Conservation (phyloP, 2,797 vertebrate species). For the Nasua narica region DNA sequence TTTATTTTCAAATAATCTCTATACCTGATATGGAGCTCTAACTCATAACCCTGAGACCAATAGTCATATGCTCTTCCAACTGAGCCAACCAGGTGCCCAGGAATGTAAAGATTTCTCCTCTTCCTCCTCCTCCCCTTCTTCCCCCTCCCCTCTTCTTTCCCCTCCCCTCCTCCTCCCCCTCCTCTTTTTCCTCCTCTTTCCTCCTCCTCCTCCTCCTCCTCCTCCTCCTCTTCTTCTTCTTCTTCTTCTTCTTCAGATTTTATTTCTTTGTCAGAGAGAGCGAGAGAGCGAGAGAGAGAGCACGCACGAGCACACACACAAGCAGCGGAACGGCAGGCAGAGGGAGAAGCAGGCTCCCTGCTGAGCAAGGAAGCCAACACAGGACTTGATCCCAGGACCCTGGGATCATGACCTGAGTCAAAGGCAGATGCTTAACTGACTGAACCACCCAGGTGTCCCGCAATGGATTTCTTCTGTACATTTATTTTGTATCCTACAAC, state of each 20-base stretch:
- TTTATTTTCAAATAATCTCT: not conserved
- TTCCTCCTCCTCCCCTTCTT: not conserved
- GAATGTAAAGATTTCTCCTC: not conserved
- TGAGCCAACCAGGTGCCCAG: not conserved
- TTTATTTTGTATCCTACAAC: not conserved
- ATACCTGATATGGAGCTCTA: not conserved
- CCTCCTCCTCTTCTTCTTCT: too few relatives aligned
- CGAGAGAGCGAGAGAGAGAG: too few relatives aligned
- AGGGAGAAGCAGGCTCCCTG: too few relatives aligned
- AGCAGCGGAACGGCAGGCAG: too few relatives aligned
- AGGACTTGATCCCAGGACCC: too few relatives aligned
- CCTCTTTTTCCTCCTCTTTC: rapidly evolving
- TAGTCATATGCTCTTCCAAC: not conserved
- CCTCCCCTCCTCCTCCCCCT: not conserved
- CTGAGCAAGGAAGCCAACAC: too few relatives aligned
- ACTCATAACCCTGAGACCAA: not conserved
- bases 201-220: not conserved
- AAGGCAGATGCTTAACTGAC: not conserved
- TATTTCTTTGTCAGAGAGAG: too few relatives aligned
- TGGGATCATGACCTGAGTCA: too few relatives aligned
- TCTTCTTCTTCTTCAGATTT: too few relatives aligned
- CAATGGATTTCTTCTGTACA: not conserved
- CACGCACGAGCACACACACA: rapidly evolving
- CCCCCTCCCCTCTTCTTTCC: not conserved
- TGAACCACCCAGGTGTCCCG: not conserved